Conservation (phyloP, 92 coral and sea anemone species). For the Phymanthus crucifer region DNA sequence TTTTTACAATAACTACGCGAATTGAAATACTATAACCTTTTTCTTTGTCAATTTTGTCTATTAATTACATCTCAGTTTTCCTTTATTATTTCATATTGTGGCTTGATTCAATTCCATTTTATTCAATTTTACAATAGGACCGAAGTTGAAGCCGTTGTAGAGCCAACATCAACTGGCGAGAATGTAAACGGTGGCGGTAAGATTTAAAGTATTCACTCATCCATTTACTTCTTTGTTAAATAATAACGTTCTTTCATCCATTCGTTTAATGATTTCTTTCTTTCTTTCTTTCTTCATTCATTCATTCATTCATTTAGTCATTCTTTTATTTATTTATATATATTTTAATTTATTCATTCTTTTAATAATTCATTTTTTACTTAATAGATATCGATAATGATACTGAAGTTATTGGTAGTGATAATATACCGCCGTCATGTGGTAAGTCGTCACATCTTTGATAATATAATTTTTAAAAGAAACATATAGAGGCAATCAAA, state of each 20-base stretch:
- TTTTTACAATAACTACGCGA: not conserved
- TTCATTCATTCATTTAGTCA: too few relatives aligned
- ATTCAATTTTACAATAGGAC: not conserved
- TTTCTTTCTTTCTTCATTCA: too few relatives aligned
- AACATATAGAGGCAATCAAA: too few relatives aligned
- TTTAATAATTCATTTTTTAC: not conserved
- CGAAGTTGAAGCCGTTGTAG: conserved; percentile 1
- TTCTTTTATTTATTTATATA: too few relatives aligned
- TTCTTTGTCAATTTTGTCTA: not conserved
- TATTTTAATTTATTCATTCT: too few relatives aligned
- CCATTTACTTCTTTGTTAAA: not conserved
- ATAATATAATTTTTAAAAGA: too few relatives aligned
- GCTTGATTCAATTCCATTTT: not conserved
- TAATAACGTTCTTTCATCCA: not conserved
- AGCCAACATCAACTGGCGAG: not conserved
- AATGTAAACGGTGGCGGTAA: not conserved
- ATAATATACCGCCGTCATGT: too few relatives aligned
- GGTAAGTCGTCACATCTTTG: too few relatives aligned
- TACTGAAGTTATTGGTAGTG: not conserved
- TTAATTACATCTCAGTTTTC: not conserved
- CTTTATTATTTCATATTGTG: not conserved
- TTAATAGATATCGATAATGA: not conserved
- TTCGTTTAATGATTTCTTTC: too few relatives aligned
- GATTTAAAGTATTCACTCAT: not conserved
- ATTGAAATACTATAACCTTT: not conserved